Conservation (phyloP, 2,888 invertebrate genomes). For the Nymphalis c-album region DNA sequence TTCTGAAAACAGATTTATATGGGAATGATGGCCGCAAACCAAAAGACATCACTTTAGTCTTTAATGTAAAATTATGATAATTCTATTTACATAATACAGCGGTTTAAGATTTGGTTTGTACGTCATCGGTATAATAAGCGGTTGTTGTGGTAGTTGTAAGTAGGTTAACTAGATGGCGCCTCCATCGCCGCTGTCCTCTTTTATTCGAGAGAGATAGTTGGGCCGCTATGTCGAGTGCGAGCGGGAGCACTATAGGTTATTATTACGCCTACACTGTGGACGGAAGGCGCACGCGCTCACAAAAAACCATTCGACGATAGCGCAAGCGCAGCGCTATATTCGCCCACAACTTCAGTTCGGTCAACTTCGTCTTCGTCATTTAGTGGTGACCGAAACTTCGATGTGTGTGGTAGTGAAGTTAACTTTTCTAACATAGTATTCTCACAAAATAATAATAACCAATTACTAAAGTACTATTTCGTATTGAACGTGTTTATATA, state of each 20-base stretch:
- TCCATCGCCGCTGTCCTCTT: conserved; percentile 48
- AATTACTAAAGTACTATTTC: conserved; percentile 77
- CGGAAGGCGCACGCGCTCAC: conserved; percentile 76
- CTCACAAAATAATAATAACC: conserved; percentile 79
- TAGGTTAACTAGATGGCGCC: conserved; percentile 71
- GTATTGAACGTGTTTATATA: conserved; percentile 69
- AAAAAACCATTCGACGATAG: conserved; percentile 73
- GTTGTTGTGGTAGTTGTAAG: conserved; percentile 50
- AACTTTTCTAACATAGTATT: conserved; percentile 78
- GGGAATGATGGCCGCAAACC: background rate
- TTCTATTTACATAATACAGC: conserved; percentile 30
- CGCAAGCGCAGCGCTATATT: conserved; percentile 78
- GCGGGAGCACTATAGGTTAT: conserved; percentile 65
- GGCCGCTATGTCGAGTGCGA: conserved; percentile 46
- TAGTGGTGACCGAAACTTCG: conserved; percentile 79
- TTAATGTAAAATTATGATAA: conserved; percentile 11
- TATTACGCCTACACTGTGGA: conserved; percentile 76
- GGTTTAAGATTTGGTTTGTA: conserved; percentile 35
- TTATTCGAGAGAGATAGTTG: conserved; percentile 49
- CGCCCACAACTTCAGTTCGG: conserved; percentile 80
- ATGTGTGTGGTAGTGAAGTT: conserved; percentile 81
- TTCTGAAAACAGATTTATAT: background rate
- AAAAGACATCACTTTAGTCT: background rate
- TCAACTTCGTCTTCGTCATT: conserved; percentile 78
- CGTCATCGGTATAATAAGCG: conserved; percentile 39